phyloP scores from a whole-genome alignment of 2,888 invertebrate species.

The Timema cristinae region DNA sequence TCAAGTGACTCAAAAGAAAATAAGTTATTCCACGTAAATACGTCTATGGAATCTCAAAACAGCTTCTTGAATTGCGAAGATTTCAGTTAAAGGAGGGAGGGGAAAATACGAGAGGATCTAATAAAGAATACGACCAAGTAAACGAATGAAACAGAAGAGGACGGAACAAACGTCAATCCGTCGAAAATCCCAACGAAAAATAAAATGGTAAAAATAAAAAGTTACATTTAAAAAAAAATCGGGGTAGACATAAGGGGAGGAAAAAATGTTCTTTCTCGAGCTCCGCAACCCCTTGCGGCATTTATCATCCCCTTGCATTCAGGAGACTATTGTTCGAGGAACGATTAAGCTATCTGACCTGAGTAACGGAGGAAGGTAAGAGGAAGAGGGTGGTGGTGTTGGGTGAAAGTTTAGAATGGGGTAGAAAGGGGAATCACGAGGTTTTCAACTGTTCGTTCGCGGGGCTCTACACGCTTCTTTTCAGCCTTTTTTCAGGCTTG shows the following conservation, averaged over 20 bases:
- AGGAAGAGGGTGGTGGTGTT: background rate
- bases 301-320: constrained; percentile 29
- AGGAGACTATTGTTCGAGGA: constrained; percentile 26
- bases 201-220: background rate
- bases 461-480: no score
- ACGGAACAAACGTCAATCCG: background rate
- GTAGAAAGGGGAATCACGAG: no score
- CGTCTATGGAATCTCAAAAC: background rate
- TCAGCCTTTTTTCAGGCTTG: no score
- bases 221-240: background rate
- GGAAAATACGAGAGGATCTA: background rate
- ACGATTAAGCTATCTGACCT: constrained; percentile 31
- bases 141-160: background rate
- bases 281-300: constrained; percentile 13
- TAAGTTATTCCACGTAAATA: no score
- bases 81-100: background rate
- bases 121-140: background rate
- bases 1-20: no score
- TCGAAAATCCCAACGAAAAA: background rate
- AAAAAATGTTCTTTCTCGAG: background rate
- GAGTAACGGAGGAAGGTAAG: constrained; percentile 15
- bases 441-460: no score
- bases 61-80: background rate
- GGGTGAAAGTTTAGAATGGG: no score
- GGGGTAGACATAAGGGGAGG: background rate